A percentile compares a stretch with the other conserved stretches of the same genome.
phyloP scores from a whole-genome alignment of 2,113 vertebrate species.

The Agelaius tricolor region DNA sequence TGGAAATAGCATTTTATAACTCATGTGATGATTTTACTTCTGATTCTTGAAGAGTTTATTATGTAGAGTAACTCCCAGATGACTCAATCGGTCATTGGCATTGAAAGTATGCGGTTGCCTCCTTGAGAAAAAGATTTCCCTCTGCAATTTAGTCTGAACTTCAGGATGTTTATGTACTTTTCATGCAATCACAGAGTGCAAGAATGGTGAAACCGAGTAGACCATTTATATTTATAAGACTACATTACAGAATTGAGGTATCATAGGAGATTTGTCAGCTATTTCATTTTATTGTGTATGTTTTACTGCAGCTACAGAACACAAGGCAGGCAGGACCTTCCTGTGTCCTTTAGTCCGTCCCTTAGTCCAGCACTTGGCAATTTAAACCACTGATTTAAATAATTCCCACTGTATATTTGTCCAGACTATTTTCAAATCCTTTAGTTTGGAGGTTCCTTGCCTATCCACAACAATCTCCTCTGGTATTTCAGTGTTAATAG shows the following conservation, averaged over 20 bases:
- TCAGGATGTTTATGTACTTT: slow-evolving; percentile 19
- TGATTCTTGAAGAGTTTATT: neutral
- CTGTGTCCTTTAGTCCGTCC: neutral
- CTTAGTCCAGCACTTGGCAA: neutral
- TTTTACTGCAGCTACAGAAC: neutral
- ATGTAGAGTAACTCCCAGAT: neutral
- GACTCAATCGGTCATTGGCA: neutral
- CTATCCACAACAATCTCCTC: neutral
- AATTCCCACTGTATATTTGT: neutral
- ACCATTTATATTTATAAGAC: neutral
- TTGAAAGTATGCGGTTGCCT: neutral
- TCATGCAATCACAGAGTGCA: neutral
- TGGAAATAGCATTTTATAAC: neutral
- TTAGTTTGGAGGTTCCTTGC: neutral
- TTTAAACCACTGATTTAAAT: neutral
- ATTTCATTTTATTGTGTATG: neutral
- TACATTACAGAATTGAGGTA: neutral
- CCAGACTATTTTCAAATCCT: neutral
- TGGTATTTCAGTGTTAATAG: neutral
- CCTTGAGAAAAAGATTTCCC: neutral
- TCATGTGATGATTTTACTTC: neutral
- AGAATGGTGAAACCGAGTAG: neutral
- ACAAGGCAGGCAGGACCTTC: neutral
- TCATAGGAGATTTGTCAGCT: neutral
- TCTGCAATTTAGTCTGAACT: neutral